phyloP scores from a whole-genome alignment of 2,797 vertebrate genomes.

The Anguilla megastoma region DNA sequence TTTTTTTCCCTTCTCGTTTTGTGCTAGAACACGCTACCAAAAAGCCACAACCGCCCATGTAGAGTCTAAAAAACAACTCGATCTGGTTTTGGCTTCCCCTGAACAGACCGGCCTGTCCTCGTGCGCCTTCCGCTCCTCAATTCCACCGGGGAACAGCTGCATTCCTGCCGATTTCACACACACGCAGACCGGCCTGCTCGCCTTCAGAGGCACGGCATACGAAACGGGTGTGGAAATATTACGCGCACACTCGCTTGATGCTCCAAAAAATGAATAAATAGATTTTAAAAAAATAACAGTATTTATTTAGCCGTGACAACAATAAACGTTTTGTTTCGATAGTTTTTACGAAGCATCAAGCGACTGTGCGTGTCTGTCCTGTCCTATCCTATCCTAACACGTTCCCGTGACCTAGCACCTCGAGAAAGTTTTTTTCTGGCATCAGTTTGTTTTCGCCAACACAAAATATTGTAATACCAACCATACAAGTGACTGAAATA shows the following conservation, averaged over 20 bases:
- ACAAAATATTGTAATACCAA: not conserved
- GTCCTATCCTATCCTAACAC: too few relatives aligned
- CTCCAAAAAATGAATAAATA: too few relatives aligned
- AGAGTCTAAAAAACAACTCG: not conserved
- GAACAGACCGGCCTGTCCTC: not conserved
- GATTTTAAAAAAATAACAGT: too few relatives aligned
- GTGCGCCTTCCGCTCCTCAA: not conserved
- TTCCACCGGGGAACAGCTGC: not conserved
- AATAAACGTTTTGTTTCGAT: too few relatives aligned
- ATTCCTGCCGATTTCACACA: not conserved
- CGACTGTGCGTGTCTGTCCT: too few relatives aligned
- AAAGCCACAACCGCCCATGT: not conserved
- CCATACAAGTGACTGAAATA: not conserved
- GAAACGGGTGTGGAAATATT: not conserved
- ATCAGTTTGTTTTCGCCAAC: too few relatives aligned
- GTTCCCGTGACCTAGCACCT: too few relatives aligned
- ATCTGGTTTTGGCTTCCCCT: not conserved
- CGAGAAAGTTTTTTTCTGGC: too few relatives aligned
- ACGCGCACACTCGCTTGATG: too few relatives aligned
- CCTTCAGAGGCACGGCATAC: not conserved
- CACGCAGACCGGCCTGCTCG: not conserved
- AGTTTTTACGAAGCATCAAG: too few relatives aligned
- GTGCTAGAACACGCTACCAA: not conserved
- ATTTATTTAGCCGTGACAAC: not conserved
- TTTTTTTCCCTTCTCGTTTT: not conserved